phyloP scores from a whole-genome alignment of 2,797 vertebrate species.

The Scyliorhinus canicula region DNA sequence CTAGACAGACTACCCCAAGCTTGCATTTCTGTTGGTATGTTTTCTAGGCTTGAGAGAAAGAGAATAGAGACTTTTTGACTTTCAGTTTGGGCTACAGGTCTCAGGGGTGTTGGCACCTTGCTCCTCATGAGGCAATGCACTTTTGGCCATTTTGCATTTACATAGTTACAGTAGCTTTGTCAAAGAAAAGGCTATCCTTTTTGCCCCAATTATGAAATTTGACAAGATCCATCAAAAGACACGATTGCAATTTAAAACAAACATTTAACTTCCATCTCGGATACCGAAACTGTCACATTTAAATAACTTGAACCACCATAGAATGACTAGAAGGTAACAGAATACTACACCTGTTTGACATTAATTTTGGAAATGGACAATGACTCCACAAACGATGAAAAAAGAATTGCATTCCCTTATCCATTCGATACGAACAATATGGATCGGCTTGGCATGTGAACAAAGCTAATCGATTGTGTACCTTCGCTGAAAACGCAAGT shows the following conservation, averaged over 20 bases:
- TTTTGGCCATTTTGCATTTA: not conserved
- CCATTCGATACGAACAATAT: not conserved
- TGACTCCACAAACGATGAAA: not conserved
- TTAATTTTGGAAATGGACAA: slow-evolving; percentile 13
- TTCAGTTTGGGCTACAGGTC: not conserved
- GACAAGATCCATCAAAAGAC: not conserved
- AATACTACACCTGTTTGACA: not conserved
- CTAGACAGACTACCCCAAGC: not conserved
- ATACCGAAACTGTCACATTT: not conserved
- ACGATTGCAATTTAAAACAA: not conserved
- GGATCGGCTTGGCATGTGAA: not conserved
- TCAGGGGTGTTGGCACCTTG: not conserved
- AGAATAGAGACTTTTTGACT: not conserved
- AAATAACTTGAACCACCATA: not conserved
- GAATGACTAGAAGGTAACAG: not conserved
- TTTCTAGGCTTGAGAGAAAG: not conserved
- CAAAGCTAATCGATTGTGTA: not conserved
- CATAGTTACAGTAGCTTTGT: not conserved
- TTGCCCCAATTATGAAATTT: not conserved
- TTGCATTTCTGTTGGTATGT: not conserved
- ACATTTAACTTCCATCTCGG: not conserved
- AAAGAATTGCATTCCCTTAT: not conserved
- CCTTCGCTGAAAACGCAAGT: not conserved
- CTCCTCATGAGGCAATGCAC: not conserved
- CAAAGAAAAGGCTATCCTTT: not conserved